Percentiles rank a stretch among this genome's conserved stretches.
Evolutionary conservation across 2,113 vertebrate species (phyloP).

Genomic region (Gulo gulo): DNA sequence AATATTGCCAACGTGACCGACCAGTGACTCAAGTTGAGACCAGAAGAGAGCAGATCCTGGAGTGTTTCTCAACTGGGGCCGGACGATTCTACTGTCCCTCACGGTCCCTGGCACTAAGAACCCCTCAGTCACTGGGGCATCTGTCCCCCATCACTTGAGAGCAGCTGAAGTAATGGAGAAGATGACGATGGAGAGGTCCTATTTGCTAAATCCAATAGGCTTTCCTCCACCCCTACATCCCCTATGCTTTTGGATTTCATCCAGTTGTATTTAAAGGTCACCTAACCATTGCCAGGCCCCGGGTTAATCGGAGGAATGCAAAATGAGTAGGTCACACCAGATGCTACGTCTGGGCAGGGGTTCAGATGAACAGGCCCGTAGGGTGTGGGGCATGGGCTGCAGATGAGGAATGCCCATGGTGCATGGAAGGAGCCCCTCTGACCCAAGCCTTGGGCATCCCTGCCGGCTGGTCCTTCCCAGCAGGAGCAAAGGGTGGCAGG

Average conservation of each 20-base stretch:
- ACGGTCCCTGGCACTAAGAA: background rate
- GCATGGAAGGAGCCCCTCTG: background rate
- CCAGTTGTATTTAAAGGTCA: background rate
- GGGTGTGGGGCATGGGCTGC: background rate
- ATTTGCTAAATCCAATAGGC: background rate
- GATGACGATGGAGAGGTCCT: background rate
- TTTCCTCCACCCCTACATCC: background rate
- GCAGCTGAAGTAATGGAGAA: background rate
- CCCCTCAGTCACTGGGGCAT: background rate
- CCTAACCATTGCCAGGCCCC: background rate
- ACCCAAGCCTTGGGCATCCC: background rate
- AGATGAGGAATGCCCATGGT: accelerated
- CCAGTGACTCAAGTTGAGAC: background rate
- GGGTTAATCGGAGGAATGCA: background rate
- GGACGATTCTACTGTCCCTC: background rate
- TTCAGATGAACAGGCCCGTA: background rate
- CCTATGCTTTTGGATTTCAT: background rate
- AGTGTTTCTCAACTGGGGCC: background rate
- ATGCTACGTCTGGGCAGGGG: background rate
- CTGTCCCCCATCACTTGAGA: background rate
- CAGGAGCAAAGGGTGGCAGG: background rate
- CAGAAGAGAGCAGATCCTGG: background rate
- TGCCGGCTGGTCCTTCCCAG: background rate
- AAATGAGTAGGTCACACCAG: background rate
- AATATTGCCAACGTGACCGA: background rate